phyloP scores from a whole-genome alignment of 2,888 invertebrate species.

The Dioctria linearis region DNA sequence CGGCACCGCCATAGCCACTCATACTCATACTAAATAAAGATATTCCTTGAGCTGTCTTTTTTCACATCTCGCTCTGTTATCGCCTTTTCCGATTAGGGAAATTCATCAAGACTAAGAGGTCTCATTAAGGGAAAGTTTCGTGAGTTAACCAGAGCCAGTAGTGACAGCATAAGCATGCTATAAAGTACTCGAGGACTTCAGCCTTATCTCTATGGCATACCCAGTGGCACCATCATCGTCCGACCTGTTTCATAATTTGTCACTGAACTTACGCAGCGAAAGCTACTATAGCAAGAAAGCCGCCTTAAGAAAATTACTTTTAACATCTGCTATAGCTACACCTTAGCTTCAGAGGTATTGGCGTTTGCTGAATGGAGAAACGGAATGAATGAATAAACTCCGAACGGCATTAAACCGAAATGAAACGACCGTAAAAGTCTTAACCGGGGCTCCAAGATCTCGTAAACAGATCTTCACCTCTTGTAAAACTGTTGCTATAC shows the following conservation, averaged over 20 bases:
- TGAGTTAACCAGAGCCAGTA: background rate
- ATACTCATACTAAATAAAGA: background rate
- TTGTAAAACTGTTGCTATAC: conserved; percentile 11
- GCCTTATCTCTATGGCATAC: conserved; percentile 9
- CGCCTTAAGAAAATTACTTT: background rate
- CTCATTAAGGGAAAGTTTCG: background rate
- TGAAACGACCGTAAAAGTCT: conserved; percentile 18
- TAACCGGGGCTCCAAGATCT: conserved; percentile 24
- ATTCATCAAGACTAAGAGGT: conserved; percentile 10
- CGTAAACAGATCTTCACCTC: conserved; percentile 34
- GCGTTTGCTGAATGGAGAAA: background rate
- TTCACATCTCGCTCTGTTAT: background rate
- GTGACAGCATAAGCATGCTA: background rate
- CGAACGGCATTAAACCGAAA: background rate
- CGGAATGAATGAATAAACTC: conserved; percentile 17
- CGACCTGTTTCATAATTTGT: background rate
- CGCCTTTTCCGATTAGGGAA: conserved; percentile 11
- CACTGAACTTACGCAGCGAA: background rate
- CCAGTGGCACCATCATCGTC: background rate
- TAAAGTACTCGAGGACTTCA: background rate
- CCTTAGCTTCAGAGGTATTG: background rate
- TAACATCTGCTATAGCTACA: background rate
- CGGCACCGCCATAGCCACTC: conserved; percentile 1
- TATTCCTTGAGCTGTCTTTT: background rate
- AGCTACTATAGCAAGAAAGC: background rate